Conservation (phyloP, 2,113 vertebrate species). For the Platichthys stellatus region DNA sequence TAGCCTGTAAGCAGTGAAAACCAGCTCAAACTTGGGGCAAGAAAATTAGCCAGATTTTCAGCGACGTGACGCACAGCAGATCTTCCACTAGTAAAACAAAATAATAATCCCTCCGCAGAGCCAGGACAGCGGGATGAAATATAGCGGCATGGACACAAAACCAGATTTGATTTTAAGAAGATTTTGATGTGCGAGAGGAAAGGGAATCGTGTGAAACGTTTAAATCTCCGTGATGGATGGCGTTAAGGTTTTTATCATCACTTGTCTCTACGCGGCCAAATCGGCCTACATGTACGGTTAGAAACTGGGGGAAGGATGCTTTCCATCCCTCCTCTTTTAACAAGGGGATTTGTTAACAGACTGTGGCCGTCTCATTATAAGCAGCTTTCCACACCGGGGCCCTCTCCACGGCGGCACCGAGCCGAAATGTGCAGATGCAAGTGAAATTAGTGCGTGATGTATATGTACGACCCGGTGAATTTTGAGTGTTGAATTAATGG, state of each 20-base stretch:
- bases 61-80: constrained; percentile 56
- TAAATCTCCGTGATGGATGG: constrained; percentile 64
- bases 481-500: constrained; percentile 94
- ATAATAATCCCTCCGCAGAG: constrained; percentile 37
- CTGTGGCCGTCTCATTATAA: constrained; percentile 83
- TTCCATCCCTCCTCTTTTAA: constrained; percentile 76
- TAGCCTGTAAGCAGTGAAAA: constrained; percentile 35
- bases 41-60: constrained; percentile 43
- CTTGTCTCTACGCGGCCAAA: constrained; percentile 61
- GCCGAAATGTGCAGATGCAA: constrained; percentile 84
- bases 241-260: constrained; percentile 57
- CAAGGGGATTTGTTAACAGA: constrained; percentile 81
- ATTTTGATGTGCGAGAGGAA: constrained; percentile 23
- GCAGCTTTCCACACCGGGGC: constrained; percentile 75
- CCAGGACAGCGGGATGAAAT: constrained; percentile 35
- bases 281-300: constrained; percentile 65
- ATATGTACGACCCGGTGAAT: constrained; percentile 84
- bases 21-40: constrained; percentile 18
- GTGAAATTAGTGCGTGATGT: constrained; percentile 92
- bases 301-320: constrained; percentile 67
- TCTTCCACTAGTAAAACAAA: constrained; percentile 33
- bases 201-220: constrained; percentile 41
- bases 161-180: constrained; percentile 50
- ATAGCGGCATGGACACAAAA: constrained; percentile 49
- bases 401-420: constrained; percentile 71